A percentile compares a stretch with the other conserved stretches of the same genome.
phyloP scores from a whole-genome alignment of 2,888 invertebrate species.

The Steromphala cineraria region DNA sequence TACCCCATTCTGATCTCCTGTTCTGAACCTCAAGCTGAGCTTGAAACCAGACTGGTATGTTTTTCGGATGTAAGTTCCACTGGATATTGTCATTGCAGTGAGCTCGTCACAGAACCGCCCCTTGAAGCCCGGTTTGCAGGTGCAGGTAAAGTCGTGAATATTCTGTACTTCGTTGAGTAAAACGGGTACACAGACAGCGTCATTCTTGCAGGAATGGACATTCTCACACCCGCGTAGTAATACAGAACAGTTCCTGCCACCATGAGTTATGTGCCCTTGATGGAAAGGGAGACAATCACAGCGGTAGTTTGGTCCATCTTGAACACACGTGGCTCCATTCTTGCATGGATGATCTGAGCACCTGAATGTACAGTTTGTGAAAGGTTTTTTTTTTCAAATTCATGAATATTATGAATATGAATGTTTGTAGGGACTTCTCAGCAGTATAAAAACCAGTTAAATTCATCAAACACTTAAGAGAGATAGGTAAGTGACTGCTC shows the following conservation, averaged over 20 bases:
- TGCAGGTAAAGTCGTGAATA: neutral
- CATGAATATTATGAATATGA: too few species aligned
- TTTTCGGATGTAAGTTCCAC: neutral
- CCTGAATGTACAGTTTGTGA: constrained; percentile 76
- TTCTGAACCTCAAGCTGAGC: neutral
- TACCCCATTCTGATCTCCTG: neutral
- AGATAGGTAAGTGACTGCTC: too few species aligned
- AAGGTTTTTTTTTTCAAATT: too few species aligned
- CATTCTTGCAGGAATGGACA: neutral
- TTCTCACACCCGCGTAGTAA: neutral
- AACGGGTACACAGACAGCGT: neutral
- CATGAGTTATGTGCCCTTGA: neutral
- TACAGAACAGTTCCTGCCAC: neutral
- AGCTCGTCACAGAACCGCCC: neutral
- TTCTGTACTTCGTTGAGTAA: neutral
- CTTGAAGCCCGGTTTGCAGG: neutral
- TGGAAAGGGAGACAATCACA: neutral
- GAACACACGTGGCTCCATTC: constrained; percentile 57
- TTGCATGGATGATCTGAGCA: constrained; percentile 84
- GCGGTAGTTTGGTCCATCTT: neutral
- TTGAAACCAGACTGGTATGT: neutral
- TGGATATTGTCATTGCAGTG: neutral
- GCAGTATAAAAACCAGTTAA: too few species aligned
- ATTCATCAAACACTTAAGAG: too few species aligned
- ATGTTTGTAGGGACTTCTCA: too few species aligned